Evolutionary conservation across 2,888 invertebrate genomes (phyloP), one percentile per base, ranked within the genome.

Genomic region (Tenodera sinensis): DNA sequence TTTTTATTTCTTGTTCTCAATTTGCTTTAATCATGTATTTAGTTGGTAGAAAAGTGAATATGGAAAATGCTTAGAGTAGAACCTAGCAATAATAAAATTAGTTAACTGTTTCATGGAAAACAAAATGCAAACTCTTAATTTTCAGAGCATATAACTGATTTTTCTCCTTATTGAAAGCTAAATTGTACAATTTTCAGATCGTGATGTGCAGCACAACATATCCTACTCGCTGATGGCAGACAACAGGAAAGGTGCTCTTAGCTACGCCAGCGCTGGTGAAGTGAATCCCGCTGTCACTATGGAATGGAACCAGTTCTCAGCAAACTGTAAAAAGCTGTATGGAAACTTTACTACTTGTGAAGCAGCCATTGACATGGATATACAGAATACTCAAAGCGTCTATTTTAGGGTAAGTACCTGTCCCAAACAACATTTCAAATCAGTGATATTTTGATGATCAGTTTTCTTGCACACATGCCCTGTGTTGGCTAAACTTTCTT

Each of bases 291-390:
- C 97, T 28, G 95, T 99, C 20, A 97, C 98, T 0, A 94, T 99
- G 1, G 97, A 97, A 90, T 96, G 96, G 91, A 99, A 98, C 93
- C 97, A 97, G 92, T 96, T 99, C 90, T 95, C 95, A 83, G 93
- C 96, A 89, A 99, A 99, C 93, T 99, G 99, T 89, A 94, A 96
- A 20, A 97, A 97, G 92, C 94, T 99, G 42, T 98, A 98, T 92
- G 98, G 98, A 0, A 99, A 99, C 93, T 98, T 99, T 92, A 98
- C 98, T 0, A 96, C 98, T 4, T 97, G 98, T 92, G 95, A 95
- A 91, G 95, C 97, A n/a, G 97, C 98, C 3, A 94, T 98, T 12
- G 95, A 96, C 92, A 94, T 99, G 90, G 98, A 99, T 92, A 95
- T 99, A 0, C 99, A 99, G 93, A 99, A 99, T 93, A 98, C 99